phyloP scores from a whole-genome alignment of 2,797 vertebrate genomes.

The Atherinosoma microstoma region DNA sequence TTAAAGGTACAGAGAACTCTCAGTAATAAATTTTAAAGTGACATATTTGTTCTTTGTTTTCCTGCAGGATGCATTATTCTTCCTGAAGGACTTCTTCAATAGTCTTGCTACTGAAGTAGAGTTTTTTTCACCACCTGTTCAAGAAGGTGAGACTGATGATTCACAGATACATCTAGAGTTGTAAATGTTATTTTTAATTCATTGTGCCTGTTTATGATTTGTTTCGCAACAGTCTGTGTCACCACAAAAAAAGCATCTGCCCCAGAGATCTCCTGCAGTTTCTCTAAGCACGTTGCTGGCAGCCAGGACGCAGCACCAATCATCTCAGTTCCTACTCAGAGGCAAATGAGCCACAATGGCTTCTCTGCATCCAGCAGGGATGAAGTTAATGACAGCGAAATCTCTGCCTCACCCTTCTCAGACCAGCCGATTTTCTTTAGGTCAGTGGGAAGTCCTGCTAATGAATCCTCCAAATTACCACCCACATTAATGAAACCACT shows the following conservation, averaged over 20 bases:
- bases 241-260: conserved; percentile 89
- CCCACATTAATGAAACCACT: conserved; percentile 5
- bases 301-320: conserved; percentile 90
- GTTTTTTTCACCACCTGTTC: conserved; percentile 91
- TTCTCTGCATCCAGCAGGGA: conserved; percentile 71
- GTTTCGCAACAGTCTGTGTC: conserved; percentile 68
- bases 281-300: conserved; percentile 86
- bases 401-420: conserved; percentile 80
- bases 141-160: conserved; percentile 87
- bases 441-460: conserved; percentile 69
- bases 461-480: background rate
- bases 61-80: conserved; percentile 95
- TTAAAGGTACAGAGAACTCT: background rate
- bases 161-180: background rate
- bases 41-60: conserved; percentile 26
- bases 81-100: conserved; percentile 97
- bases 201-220: conserved; percentile 1
- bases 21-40: background rate
- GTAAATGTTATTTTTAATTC: background rate
- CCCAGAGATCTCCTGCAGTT: conserved; percentile 91
- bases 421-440: conserved; percentile 98
- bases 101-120: conserved; percentile 95
- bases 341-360: conserved; percentile 83
- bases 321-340: conserved; percentile 91
- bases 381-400: conserved; percentile 70